phyloP scores from a whole-genome alignment of 2,113 vertebrate species.

The Poecilia latipinna region DNA sequence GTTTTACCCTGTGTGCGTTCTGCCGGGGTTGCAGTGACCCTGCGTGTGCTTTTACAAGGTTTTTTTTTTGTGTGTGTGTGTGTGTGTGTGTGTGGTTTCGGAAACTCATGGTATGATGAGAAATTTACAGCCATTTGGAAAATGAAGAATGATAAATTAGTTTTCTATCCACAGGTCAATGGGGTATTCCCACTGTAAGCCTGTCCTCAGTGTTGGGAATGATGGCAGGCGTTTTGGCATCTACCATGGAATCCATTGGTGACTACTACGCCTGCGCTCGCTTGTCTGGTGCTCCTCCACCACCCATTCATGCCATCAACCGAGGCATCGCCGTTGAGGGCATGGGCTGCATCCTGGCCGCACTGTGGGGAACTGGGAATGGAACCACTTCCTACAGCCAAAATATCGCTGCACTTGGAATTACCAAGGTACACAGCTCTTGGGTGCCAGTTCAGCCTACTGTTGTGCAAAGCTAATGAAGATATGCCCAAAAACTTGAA shows the following conservation, averaged over 20 bases:
- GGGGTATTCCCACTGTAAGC: slow-evolving; percentile 82
- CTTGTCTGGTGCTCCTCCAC: slow-evolving; percentile 81
- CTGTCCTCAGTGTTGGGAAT: slow-evolving; percentile 83
- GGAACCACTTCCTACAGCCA: slow-evolving; percentile 86
- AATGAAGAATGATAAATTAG: not conserved
- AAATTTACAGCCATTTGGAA: not conserved
- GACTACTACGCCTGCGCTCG: slow-evolving; percentile 84
- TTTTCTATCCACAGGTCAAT: slow-evolving; percentile 72
- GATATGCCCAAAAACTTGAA: no score
- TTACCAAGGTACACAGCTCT: slow-evolving; percentile 77
- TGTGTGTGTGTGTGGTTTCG: no score
- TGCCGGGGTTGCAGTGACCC: no score
- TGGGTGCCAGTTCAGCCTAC: no score
- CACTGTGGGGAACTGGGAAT: slow-evolving; percentile 83
- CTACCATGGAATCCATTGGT: slow-evolving; percentile 84
- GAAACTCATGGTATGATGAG: no score
- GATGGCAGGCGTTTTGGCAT: slow-evolving; percentile 81
- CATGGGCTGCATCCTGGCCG: slow-evolving; percentile 82
- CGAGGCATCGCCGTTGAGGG: slow-evolving; percentile 82
- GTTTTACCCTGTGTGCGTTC: no score
- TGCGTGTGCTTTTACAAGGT: no score
- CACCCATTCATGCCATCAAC: slow-evolving; percentile 82
- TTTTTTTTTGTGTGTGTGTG: no score
- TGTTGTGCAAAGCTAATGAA: no score
- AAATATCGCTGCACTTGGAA: slow-evolving; percentile 84